Base-by-base conservation (phyloP, 2,888 invertebrate species). In the Drosophila percnosoma region DNA sequence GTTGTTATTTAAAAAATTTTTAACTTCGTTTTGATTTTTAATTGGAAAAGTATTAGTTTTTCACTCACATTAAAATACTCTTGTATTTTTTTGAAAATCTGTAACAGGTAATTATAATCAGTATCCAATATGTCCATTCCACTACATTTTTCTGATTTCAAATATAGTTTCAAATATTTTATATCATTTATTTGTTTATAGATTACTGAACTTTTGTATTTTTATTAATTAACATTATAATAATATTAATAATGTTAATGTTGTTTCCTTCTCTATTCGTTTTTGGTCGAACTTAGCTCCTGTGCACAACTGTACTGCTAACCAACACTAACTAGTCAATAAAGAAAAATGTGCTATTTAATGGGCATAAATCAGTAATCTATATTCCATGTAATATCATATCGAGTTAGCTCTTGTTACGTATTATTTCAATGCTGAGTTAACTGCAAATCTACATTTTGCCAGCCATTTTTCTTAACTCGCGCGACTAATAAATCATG, bases 401-500 rank as follows among this genome's bases (percentile, higher is more conserved):
- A 49, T 49, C 24, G 24, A 11, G 18, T 18, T 45, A 48, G 33
- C 40, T 40, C 55, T 54, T 60, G n/a, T 38, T 11, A 31, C 34
- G 10, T 36, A 36, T 13, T 54, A 36, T 18, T 51, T 21, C 18
- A 40, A 34, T n/a, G 34, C 42, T 40, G 31, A 27, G 45, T 51
- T 31, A 62, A 61, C 58, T 57, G 33, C 18, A 59, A 49, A 59
- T 59, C 58, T 54, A 31, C 40, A 6, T 52, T 51, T 78, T 31
- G 51, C 21, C 21, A 38, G 52, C 10, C 33, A 24, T 45, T 45
- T 45, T 8, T 24, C 24, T 24, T 45, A 24, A 2, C 45, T 21
- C 48, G 24, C 29, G 18, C 13, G 31, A 10, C 57, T 29, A 74
- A 77, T 77, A 77, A 77, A 77, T 78, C 72, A 81, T 42, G 49